Base-by-base conservation (phyloP, 2,797 vertebrate genomes). In the Schizopygopsis malacanthus region DNA sequence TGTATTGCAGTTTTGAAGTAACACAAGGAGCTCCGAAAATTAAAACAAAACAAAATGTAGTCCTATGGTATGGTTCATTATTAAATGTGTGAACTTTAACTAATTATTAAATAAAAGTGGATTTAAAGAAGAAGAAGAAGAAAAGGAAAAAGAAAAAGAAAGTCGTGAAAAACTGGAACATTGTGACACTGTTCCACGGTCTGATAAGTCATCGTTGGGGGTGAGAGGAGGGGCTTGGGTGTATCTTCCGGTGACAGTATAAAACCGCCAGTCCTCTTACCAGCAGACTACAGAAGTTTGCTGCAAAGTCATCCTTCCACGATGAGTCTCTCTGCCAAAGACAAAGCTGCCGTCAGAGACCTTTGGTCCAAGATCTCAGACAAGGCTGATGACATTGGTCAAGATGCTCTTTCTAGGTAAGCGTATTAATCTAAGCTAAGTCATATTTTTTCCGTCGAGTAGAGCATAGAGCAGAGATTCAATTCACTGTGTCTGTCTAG, bases 361-460 rank as follows among this genome's bases (percentile, higher is more conserved):
- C 4, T 92, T 86, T 96, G 95, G 94, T 0, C 0, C 15, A 94
- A 94, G 79, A 11, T 95, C 0, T 1, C 85, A 0, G 0, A 15
- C 6, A 91, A 92, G 0, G 10, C 28, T 0, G 93, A 92, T 0
- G 90, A 90, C 0, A 91, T 91, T 1, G 96, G 95, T 10, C 7
- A 16, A 0, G 95, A 97, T 4, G 47, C 95, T 87, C 89, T 97
- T 70, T 25, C 86, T 11, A 96, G 96, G 96, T 96, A 93, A 75
- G 65, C 15, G 76, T 63, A 4, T 41, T 56, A 72, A 43, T 15
- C 4, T 83, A 11, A 11, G 16, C 22, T n/a, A 2, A 25, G 4
- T 37, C 16, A 28, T 16, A n/a, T 52, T 8, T 56, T 18, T 54
- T 22, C 33, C 33, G 41, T 13, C 1, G 1, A 33, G 41, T 13